Evolutionary conservation across 2,797 vertebrate genomes (phyloP).

Genomic region (Acanthiza pusilla): DNA sequence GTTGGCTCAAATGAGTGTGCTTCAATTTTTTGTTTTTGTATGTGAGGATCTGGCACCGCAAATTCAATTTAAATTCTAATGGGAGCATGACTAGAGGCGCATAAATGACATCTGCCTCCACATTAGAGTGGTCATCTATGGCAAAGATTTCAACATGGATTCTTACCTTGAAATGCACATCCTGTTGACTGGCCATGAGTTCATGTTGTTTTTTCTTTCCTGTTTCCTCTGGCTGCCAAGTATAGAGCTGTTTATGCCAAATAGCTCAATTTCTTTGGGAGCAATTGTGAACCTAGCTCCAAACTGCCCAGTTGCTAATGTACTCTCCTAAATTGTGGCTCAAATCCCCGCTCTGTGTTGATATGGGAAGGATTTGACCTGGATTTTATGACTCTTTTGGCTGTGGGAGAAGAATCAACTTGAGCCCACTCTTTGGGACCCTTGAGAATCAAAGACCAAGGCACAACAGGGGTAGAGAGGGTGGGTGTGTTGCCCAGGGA

Average conservation of each 20-base stretch:
- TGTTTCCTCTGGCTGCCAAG: not conserved
- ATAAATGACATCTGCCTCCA: not conserved
- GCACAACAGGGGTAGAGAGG: not conserved
- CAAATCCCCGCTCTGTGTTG: not conserved
- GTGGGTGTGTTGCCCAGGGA: not conserved
- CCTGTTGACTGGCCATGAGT: not conserved
- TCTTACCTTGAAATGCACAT: not conserved
- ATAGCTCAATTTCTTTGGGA: not conserved
- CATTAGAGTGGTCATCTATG: not conserved
- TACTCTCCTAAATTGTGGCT: not conserved
- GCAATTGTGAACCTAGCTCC: not conserved
- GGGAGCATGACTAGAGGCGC: not conserved
- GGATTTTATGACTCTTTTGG: not conserved
- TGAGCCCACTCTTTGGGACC: not conserved
- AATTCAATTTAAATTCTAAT: conserved; percentile 8
- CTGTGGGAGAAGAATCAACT: not conserved
- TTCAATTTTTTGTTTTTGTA: not conserved
- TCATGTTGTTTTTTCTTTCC: not conserved
- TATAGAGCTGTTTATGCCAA: not conserved
- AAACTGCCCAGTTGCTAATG: not conserved
- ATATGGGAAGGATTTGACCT: not conserved
- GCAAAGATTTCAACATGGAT: not conserved
- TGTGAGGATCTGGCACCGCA: not conserved
- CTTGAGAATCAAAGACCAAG: not conserved
- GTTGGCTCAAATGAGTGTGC: not conserved